Conservation (phyloP, 2,888 invertebrate species). For the Homarus gammarus region DNA sequence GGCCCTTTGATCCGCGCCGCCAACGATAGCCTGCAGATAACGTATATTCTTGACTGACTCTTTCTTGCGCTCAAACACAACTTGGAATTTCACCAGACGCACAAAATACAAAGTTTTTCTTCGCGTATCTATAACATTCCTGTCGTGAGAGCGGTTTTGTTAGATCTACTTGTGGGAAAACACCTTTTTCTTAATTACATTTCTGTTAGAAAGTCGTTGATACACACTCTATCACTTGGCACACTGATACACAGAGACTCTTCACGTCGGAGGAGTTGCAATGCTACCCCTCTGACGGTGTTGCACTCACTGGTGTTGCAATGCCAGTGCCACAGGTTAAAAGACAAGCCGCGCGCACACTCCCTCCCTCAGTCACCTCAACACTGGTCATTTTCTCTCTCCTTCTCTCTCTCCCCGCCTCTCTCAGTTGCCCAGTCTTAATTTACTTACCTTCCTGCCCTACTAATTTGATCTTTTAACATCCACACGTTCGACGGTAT, state of each 20-base stretch:
- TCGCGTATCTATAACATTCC: background rate
- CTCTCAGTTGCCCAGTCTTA: constrained; percentile 24
- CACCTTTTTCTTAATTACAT: background rate
- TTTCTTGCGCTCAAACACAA: constrained; percentile 25
- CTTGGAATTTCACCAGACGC: constrained; percentile 1
- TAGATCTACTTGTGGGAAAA: too few species aligned
- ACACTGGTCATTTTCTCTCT: constrained; percentile 44
- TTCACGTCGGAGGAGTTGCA: constrained; percentile 14
- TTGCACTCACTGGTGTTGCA: constrained; percentile 54
- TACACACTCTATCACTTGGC: background rate
- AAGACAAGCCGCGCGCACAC: constrained; percentile 56
- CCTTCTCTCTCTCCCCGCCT: background rate
- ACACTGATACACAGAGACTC: background rate
- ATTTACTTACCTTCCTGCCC: background rate
- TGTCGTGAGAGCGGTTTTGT: too few species aligned
- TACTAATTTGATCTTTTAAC: background rate
- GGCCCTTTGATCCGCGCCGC: constrained; percentile 49
- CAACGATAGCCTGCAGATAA: constrained; percentile 45
- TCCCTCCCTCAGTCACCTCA: constrained; percentile 46
- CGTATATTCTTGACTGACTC: constrained; percentile 39
- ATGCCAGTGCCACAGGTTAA: constrained; percentile 66
- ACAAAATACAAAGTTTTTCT: background rate
- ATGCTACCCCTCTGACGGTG: constrained; percentile 38
- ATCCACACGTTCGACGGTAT: too few species aligned
- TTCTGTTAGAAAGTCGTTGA: background rate